These are phyloP conservation scores for Scaptomyza polygonia DNA, from an alignment of 2,888 invertebrate genomes.

Conservation along the genomic window DNA sequence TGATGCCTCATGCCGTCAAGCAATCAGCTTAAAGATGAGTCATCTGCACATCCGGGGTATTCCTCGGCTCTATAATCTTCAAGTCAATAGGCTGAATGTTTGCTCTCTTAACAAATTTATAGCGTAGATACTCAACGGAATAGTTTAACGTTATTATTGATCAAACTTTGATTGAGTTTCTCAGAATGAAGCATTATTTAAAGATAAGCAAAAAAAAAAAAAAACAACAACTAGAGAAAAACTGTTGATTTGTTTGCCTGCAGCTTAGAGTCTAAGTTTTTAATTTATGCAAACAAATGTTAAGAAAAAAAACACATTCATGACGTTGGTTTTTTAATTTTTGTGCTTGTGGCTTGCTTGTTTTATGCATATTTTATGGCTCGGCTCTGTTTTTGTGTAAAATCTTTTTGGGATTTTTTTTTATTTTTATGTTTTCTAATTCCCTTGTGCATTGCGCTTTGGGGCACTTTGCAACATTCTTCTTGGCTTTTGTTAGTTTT, in stretches of 20 bases:
- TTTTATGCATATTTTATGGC: slow-evolving; percentile 52
- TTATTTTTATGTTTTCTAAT: slow-evolving; percentile 30
- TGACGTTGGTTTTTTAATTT: slow-evolving; percentile 42
- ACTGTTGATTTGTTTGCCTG: neutral
- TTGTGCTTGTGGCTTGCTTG: slow-evolving; percentile 14
- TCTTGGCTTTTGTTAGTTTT: slow-evolving; percentile 7
- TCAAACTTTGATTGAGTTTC: slow-evolving; percentile 9
- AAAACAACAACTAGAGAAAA: slow-evolving; percentile 1
- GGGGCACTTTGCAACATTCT: slow-evolving; percentile 44
- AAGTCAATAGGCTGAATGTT: slow-evolving; percentile 12
- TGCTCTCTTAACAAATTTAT: slow-evolving; percentile 10
- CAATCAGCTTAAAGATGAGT: slow-evolving; percentile 43
- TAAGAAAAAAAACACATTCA: slow-evolving; percentile 36
- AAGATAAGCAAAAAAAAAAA: slow-evolving; percentile 2
- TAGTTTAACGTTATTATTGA: neutral
- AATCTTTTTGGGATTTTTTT: slow-evolving; percentile 2
- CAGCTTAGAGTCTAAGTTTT: neutral
- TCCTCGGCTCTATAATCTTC: slow-evolving; percentile 36
- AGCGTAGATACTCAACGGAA: slow-evolving; percentile 41
- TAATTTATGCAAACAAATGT: slow-evolving; percentile 38
- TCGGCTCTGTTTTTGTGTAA: slow-evolving; percentile 12
- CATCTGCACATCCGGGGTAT: slow-evolving; percentile 69
- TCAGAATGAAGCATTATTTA: neutral
- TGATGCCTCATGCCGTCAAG: slow-evolving; percentile 26
- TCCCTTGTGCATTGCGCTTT: slow-evolving; percentile 16